Base-by-base conservation (phyloP, 2,113 vertebrate species). In the Trachemys scripta region DNA sequence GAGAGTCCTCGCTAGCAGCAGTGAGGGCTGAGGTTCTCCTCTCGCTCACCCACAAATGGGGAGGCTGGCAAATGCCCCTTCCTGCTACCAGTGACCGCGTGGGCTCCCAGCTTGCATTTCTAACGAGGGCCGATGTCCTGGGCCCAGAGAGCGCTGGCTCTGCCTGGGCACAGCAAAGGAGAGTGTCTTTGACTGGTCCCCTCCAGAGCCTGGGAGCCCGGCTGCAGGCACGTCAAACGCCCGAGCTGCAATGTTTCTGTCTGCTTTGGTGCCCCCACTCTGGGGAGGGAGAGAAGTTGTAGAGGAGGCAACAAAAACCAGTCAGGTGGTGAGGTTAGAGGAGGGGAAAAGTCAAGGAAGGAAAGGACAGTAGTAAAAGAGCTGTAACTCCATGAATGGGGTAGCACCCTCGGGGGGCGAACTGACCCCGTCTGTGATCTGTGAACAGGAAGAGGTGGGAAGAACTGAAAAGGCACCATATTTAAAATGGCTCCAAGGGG, bases 401-500 rank as follows among this genome's bases (percentile, higher is more conserved):
- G 29, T 6, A 31, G 31, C 16, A 69, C 13, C 35, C 62, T 69
- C 2, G 2, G 35, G 62, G 62, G 17, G 17, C 4, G 8, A n/a
- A 72, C 17, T 20, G 35, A 19, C 65, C 65, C 62, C 16, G 3
- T 69, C 35, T n/a, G 62, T 38, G 35, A 10, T 22, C 59, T 62
- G 35, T 10, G 65, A 69, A 35, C 16, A n/a, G 65, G 65, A 72
- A 19, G 35, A 35, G n/a, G 35, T 72, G 65, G 65, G n/a, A 38
- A 72, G 65, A 38, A 72, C 8, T 72, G n/a, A 72, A 38, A 35
- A n/a, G 29, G 5, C 31, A 65, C 62, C 62, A 14, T 31, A 65
- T 86, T 76, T 84, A 86, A 91, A 96, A 90, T 85, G 80, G 96
- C 97, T 96, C 96, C 96, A 97, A 96, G 96, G 59, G 54, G 95